Conservation (phyloP, 2,113 vertebrate species). For the Heteronetta atricapilla region DNA sequence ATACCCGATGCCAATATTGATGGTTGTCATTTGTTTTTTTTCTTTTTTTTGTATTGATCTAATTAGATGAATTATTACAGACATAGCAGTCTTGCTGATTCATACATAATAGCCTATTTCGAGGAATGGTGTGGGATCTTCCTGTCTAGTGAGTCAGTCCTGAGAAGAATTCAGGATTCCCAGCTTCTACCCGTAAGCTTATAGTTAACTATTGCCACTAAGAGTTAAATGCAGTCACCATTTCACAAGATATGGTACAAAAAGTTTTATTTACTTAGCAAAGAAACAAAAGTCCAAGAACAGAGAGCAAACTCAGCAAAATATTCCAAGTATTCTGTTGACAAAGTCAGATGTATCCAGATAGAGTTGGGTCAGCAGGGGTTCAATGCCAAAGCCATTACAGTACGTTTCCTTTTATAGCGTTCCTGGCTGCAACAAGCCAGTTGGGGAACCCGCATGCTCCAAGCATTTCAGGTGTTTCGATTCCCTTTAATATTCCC, state of each 20-base stretch:
- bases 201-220: not conserved
- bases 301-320: slow-evolving; percentile 68
- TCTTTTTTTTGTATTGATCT: not conserved
- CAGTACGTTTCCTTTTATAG: slow-evolving; percentile 31
- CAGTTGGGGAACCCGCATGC: slow-evolving; percentile 19
- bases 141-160: not conserved
- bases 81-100: not conserved
- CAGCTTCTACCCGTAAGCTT: not conserved
- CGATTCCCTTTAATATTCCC: not conserved
- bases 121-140: not conserved
- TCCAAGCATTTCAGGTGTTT: slow-evolving; percentile 19
- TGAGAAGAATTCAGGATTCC: not conserved
- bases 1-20: not conserved
- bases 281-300: slow-evolving; percentile 51
- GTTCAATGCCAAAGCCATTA: slow-evolving; percentile 62
- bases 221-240: slow-evolving; percentile 38
- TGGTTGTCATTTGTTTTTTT: not conserved
- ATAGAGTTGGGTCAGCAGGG: slow-evolving; percentile 49
- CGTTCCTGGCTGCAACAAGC: slow-evolving; percentile 4
- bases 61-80: not conserved
- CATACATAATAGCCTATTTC: not conserved
- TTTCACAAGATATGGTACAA: slow-evolving; percentile 55
- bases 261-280: slow-evolving; percentile 61
- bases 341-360: slow-evolving; percentile 56
- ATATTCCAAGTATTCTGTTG: slow-evolving; percentile 68